Evolutionary conservation across 2,888 invertebrate genomes (phyloP), one percentile per base, ranked within the genome.

Genomic region (Cremastinae sp.): DNA sequence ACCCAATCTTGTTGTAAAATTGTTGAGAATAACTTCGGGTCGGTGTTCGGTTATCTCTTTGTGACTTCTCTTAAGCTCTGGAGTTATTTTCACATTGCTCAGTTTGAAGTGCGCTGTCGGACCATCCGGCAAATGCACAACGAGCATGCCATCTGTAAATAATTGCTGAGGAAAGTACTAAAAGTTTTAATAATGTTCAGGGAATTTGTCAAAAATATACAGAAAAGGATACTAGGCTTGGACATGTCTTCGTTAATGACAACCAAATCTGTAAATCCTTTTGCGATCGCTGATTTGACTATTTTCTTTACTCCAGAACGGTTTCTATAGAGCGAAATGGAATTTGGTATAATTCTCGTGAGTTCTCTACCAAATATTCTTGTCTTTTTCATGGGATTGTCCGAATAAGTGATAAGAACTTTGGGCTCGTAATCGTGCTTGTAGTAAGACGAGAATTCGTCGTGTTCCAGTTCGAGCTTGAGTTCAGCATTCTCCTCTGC

Each of bases 51-150:
- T 95, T 68, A 97, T 95, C 88, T 96, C 96, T 84, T 94, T 94
- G 85, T 95, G 94, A 85, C 93, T 93, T 78, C 94, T 93, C 79
- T 94, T 94, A 53, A 98, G 92, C 83, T 98, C 96, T 18, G 96
- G 94, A 0, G 97, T 97, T 58, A 98, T 94, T 88, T 95, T 96
- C 0, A 98, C 96, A 89, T 96, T 98, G 83, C 97, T 97, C 16
- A 99, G 89, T 87, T 96, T 95, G 89, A 99, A 99, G 90, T 97
- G 96, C 12, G 98, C 97, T 0, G 99, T 99, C 0, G 99, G 99
- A 0, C 99, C 99, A 81, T 96, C 94, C 0, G 99, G 99, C 75
- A 99, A 91, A 91, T 99, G 99, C 77, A 97, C 94, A 1, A 99
- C 91, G 14, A 99, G 91, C 88, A 99, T 92, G 1, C 97, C 98